These are phyloP conservation scores for Hedya salicella DNA, from an alignment of 2,888 invertebrate genomes.

Conservation along the genomic window DNA sequence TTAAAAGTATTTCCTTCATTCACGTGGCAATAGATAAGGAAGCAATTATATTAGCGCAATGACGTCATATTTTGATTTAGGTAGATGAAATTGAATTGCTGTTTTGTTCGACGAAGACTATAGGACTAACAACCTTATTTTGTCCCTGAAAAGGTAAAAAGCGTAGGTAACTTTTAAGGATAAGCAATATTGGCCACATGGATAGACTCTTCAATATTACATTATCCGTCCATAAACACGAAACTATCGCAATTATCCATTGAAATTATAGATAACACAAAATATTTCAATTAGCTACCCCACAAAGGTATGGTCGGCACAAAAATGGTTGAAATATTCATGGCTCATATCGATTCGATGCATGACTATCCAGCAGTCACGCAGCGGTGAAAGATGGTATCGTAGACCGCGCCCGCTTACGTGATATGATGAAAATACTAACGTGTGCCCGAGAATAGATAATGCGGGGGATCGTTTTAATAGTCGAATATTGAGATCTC, in stretches of 20 bases:
- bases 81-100: no score
- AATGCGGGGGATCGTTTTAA: slow-evolving; percentile 49
- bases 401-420: slow-evolving; percentile 72
- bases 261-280: slow-evolving; percentile 59
- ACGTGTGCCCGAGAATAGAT: slow-evolving; percentile 60
- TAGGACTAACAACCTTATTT: no score
- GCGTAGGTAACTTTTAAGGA: no score
- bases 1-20: no score
- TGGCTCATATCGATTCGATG: slow-evolving; percentile 68
- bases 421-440: slow-evolving; percentile 64
- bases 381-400: slow-evolving; percentile 79
- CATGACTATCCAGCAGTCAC: slow-evolving; percentile 42
- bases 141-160: no score
- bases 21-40: no score
- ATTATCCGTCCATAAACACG: slow-evolving; percentile 6
- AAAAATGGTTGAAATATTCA: slow-evolving; percentile 79
- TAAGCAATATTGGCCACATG: no score
- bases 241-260: slow-evolving; percentile 50
- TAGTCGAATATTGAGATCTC: slow-evolving; percentile 42
- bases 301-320: slow-evolving; percentile 64
- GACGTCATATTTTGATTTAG: no score
- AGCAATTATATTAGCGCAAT: no score
- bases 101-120: no score
- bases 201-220: no score
- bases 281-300: slow-evolving; percentile 75